Percentiles rank a stretch among this genome's conserved stretches.
These are phyloP conservation scores for Dyspetes luteomarginatus DNA, from an alignment of 2,888 invertebrate genomes.

Conservation along the genomic window DNA sequence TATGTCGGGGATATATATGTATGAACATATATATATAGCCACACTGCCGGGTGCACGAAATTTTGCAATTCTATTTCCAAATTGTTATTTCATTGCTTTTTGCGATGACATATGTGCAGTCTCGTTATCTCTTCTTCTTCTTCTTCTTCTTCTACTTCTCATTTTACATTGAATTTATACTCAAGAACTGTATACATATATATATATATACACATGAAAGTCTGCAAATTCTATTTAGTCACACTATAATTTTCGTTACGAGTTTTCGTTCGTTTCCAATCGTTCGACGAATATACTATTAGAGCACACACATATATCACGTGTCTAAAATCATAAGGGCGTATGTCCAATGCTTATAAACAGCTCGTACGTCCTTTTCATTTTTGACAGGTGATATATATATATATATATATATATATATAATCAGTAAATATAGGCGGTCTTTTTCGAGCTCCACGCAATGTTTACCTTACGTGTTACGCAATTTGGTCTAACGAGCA, in stretches of 20 bases:
- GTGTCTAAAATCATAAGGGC: no score
- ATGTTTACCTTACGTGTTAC: slow-evolving; percentile 55
- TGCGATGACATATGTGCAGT: slow-evolving; percentile 12
- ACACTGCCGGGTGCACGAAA: slow-evolving; percentile 51
- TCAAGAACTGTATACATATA: neutral
- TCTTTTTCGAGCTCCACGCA: slow-evolving; percentile 7
- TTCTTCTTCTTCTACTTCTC: neutral
- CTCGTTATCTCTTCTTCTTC: neutral
- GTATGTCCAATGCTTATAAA: no score
- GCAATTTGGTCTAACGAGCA: slow-evolving; percentile 54
- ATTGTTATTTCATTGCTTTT: slow-evolving; percentile 28
- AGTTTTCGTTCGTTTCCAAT: slow-evolving; percentile 22
- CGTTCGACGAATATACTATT: slow-evolving; percentile 3
- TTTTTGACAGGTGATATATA: no score
- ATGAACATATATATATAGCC: no score
- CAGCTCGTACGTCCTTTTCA: no score
- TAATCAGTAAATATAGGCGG: no score
- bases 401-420: slow-evolving; percentile 22
- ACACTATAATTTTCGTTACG: slow-evolving; percentile 19
- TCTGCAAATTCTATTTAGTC: neutral
- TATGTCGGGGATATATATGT: no score
- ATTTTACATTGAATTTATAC: neutral
- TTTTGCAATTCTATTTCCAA: slow-evolving; percentile 51
- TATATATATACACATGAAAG: neutral
- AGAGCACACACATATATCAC: neutral